Base-by-base conservation (phyloP, 35 echinoderm and acorn worm species). In the Stichopus chloronotus region DNA sequence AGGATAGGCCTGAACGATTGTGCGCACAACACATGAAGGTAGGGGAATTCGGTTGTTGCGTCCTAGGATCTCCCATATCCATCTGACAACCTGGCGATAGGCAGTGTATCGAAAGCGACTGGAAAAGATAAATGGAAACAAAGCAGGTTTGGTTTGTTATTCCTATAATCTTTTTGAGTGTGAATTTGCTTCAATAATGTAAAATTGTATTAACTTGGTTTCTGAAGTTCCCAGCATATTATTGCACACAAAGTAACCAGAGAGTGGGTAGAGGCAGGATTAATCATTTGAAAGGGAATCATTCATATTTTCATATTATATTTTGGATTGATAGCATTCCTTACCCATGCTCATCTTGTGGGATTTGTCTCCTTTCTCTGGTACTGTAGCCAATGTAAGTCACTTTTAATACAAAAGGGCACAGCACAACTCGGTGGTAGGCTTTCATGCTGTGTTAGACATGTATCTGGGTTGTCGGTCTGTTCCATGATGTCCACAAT, bases 21-120 rank as follows among this genome's bases (percentile, higher is more conserved):
- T 53, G 30, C 55, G 5, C 25, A 88, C 86, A 6, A 69, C 86
- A 20, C 86, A 88, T 13, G 86, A 88, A 5, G 86, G 86, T 12
- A 88, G 57, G 6, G 63, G 57, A 22, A 63, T 69, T 63, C 58
- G 9, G 57, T 88, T 88, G 86, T 88, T 63, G 5, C 57, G 4
- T 8, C 86, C 86, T 59, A 88, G 86, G 6, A 60, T 63, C 25
- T 52, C 86, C 86, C 86, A 88, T 19, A 8, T 63, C 86, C 86
- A 88, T 52, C 24, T 20, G 17, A 88, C 86, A 5, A 88, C 57
- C 25, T 88, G 86, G 17, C 86, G 56, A 58, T 88, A 88, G 6
- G 86, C 86, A 24, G 57, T 88, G 19, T 88, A 88, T 88, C 86
- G 6, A 19, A 59, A 63, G 9, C 86, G 86, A 11, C 86, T 88